Evolutionary conservation across 2,113 vertebrate species (phyloP).

Genomic region (Zootoca vivipara): DNA sequence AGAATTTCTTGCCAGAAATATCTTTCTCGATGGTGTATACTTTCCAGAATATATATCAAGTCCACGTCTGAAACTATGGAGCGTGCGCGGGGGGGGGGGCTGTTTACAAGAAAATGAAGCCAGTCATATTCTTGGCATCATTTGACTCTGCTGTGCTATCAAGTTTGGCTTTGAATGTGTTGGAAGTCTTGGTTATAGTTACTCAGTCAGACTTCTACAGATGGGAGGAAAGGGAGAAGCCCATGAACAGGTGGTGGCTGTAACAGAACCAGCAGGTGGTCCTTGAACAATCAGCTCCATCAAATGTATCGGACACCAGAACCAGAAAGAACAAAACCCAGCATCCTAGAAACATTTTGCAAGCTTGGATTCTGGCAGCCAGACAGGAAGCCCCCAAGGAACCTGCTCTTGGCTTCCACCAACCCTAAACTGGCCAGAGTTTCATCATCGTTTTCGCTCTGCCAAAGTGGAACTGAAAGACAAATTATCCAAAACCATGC

Average conservation of each 20-base stretch:
- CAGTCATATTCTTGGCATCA: constrained; percentile 65
- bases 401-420: neutral
- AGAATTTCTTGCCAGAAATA: constrained; percentile 43
- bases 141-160: constrained; percentile 42
- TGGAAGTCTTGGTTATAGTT: constrained; percentile 38
- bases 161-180: constrained; percentile 42
- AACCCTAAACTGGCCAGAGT: neutral
- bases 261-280: constrained; percentile 33
- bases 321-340: constrained; percentile 5
- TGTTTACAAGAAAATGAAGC: constrained; percentile 47
- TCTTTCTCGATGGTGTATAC: neutral
- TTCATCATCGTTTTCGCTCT: neutral
- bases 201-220: constrained; percentile 4
- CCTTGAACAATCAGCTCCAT: constrained; percentile 25
- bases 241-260: constrained; percentile 39
- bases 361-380: neutral
- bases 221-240: constrained; percentile 12
- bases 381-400: neutral
- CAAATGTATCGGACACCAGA: constrained; percentile 21
- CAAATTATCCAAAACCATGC: neutral
- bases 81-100: constrained; percentile 4
- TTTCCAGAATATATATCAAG: constrained; percentile 53
- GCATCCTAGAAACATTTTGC: neutral
- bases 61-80: constrained; percentile 45
- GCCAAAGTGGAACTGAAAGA: neutral